Evolutionary conservation across 2,113 vertebrate genomes (phyloP), one percentile per base, ranked within the genome.

Genomic region (Haliaeetus leucogaster): DNA sequence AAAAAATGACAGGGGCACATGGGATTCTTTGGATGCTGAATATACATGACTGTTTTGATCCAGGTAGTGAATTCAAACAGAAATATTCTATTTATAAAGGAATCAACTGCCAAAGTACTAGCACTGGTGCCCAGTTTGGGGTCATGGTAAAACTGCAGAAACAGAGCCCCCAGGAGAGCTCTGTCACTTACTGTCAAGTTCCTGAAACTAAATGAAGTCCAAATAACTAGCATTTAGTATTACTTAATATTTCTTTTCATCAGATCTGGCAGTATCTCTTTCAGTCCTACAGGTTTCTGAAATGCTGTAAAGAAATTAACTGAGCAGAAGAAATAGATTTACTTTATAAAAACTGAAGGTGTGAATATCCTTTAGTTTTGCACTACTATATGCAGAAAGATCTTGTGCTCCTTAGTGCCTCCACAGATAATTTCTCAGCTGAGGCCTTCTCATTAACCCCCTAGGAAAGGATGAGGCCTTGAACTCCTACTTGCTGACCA

Each of bases 301-400:
- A 93, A 79, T 67, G 29, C 11, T 52, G 5, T 50, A 34, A 81
- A 74, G 42, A 73, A 58, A n/a, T 43, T 27, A 71, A 32, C 23
- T 34, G 32, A 92, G 55, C 29, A 63, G 45, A 70, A 94, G 42
- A 73, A 90, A 55, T 21, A 77, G 18, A 18, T 63, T 86, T 65
- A 36, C 73, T 91, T 56, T 34, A 17, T 76, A 30, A 63, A 68
- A 82, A 34, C 3, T 0, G 13, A 66, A 74, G 27, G 10, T 38
- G 19, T 82, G 61, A 79, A 12, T 87, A 17, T 50, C 27, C 15
- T 82, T 76, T 26, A 26, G 58, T 73, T 93, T 82, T 59, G 13
- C 11, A 10, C 21, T 55, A 7, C 34, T 32, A 0, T 5, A 6
- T n/a, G 12, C 13, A 10, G 9, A 68, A 68, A 55, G 10, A 11